These are phyloP conservation scores for Odontocolon sp. DNA, from an alignment of 2,888 invertebrate genomes.

Conservation along the genomic window DNA sequence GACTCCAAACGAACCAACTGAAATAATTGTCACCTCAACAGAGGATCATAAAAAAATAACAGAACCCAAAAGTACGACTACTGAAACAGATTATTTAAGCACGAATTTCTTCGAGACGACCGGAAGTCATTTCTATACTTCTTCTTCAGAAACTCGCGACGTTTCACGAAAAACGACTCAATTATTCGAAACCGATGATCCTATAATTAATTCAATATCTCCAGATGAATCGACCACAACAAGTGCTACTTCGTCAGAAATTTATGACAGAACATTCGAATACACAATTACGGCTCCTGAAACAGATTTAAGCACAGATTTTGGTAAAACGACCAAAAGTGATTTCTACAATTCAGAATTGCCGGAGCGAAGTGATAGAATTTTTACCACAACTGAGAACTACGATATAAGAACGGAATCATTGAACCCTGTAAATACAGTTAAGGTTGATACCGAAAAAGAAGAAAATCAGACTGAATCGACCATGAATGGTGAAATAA, in stretches of 20 bases:
- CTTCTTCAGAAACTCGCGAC: neutral
- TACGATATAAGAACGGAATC: slow-evolving; percentile 14
- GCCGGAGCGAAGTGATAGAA: neutral
- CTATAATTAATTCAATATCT: neutral
- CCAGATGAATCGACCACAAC: neutral
- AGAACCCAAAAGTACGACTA: neutral
- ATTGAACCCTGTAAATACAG: neutral
- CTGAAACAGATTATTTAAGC: neutral
- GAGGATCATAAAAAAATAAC: neutral
- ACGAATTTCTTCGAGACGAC: slow-evolving; percentile 7
- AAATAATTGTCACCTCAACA: neutral
- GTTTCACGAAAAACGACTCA: slow-evolving; percentile 1
- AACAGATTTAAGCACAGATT: neutral
- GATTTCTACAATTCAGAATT: neutral
- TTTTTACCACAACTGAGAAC: slow-evolving; percentile 11
- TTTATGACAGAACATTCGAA: neutral
- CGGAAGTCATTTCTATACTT: neutral
- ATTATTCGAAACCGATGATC: neutral
- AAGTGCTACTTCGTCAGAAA: neutral
- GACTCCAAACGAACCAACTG: neutral
- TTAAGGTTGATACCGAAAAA: neutral
- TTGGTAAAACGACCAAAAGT: neutral
- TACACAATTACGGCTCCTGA: neutral
- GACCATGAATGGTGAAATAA: neutral
- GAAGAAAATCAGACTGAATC: neutral